A percentile compares a stretch with the other conserved stretches of the same genome.
Conservation (phyloP, 2,888 invertebrate species). For the Nipponacmea schrenckii region DNA sequence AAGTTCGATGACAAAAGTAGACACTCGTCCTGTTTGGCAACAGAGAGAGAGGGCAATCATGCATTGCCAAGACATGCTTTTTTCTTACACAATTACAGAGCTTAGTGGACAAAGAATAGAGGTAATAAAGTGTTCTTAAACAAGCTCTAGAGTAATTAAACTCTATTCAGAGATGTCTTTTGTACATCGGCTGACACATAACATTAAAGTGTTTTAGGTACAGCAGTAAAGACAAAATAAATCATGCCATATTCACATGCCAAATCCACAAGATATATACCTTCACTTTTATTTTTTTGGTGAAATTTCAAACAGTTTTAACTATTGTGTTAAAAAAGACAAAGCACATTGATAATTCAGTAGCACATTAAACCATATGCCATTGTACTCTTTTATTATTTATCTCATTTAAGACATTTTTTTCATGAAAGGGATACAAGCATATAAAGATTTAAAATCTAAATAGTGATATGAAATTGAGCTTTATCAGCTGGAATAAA, state of each 20-base stretch:
- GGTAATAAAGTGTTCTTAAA: background rate
- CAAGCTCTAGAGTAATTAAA: conserved; percentile 2
- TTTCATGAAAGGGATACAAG: too few species aligned
- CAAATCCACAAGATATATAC: background rate
- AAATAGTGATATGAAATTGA: too few species aligned
- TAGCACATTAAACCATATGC: too few species aligned
- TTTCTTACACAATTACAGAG: background rate
- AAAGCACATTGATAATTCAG: too few species aligned
- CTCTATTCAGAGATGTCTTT: conserved; percentile 3
- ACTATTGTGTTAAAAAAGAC: too few species aligned
- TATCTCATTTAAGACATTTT: too few species aligned
- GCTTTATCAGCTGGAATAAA: too few species aligned
- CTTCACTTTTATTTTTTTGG: too few species aligned
- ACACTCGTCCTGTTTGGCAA: background rate
- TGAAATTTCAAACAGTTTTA: too few species aligned
- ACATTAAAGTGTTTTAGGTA: conserved; percentile 1
- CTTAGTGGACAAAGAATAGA: conserved; percentile 2
- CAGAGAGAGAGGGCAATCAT: background rate
- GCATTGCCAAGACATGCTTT: conserved; percentile 5
- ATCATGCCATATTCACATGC: background rate
- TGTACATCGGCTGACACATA: background rate
- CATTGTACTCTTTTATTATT: too few species aligned
- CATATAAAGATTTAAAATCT: too few species aligned
- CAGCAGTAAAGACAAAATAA: conserved; percentile 1
- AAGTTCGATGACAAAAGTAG: conserved; percentile 1